Base-by-base conservation (phyloP, 2,797 vertebrate genomes). In the Spea hammondii region DNA sequence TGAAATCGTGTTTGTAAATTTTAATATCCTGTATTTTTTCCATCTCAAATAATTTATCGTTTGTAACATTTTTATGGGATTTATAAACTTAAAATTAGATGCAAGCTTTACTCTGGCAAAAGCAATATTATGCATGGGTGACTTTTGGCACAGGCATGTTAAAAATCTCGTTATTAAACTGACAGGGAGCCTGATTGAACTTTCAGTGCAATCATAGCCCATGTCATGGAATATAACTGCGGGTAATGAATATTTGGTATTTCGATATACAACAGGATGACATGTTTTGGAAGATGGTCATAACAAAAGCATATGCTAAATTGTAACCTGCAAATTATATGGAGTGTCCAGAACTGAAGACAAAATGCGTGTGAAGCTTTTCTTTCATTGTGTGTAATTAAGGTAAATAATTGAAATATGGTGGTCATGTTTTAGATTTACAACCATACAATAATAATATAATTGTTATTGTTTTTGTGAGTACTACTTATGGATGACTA, bases 181-280 rank as follows among this genome's bases (percentile, higher is more conserved):
- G 74, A 84, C 82, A 87, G 83, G 80, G 57, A 86, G 85, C 64
- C 71, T 85, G 86, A 89, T 86, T 87, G 80, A 85, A 86, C 88
- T 90, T 89, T 88, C 79, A 87, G 77, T 55, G 76, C 60, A 83
- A 75, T 87, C 84, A 82, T 85, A 80, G 49, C 83, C 87, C 66
- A 84, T 88, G 82, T 84, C 84, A 77, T 83, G 72, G 82, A 87
- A 85, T 84, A 57, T 84, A 85, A 84, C 82, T 85, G 64, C 87
- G 81, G 83, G 84, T 87, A 89, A 84, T 87, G 70, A 77, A 86
- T 87, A 87, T 76, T 86, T 86, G 88, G 70, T 85, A 84, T 88
- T 89, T 87, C 62, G 83, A 17, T 80, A 65, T 85, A 55, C 69
- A 86, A 75, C 10, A 84, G 82, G 86, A 85, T 80, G 32, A 49